Evolutionary conservation across 2,113 vertebrate genomes (phyloP), one percentile per base, ranked within the genome.

Genomic region (Microtus richardsoni): DNA sequence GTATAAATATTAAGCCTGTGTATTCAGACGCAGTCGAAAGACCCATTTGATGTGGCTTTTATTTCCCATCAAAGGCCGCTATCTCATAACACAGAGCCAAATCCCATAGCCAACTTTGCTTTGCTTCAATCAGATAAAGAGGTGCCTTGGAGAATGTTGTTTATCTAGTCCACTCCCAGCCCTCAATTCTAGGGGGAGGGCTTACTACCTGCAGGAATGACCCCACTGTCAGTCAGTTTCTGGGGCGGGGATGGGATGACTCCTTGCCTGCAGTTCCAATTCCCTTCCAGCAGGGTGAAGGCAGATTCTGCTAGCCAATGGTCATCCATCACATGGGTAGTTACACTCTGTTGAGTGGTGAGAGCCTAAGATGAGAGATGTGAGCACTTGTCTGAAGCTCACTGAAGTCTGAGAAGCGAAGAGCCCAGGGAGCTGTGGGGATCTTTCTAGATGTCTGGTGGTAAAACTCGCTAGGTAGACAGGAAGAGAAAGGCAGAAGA

Each of bases 31-130:
- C 54, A 93, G 49, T 74, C 26, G 89, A 97, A 98, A 97, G 95
- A 82, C 70, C 33, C 85, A 94, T 96, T 97, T 96, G 98, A 97
- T 96, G 96, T 98, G 28, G 64, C 62, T 93, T 96, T 97, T 83
- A 95, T 94, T 95, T 91, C 33, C 70, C 98, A 97, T 98, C 96
- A 97, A 96, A 95, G 95, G 74, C 93, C 52, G 95, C 93, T 98
- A 98, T 97, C 98, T 97, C 92, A 80, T 95, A 98, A 97, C 89
- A 62, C 95, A 96, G 97, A 98, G 95, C 88, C 93, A 93, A 97
- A 89, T 93, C 94, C 94, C 26, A 74, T 64, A 95, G 95, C 97
- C 97, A 98, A 92, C 97, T 97, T 96, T 93, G 94, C 97, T 97
- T 97, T 98, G 96, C 96, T 97, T 87, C 97, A 33, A 91, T 97